Base-by-base conservation (phyloP, 1,140 invertebrate genomes). In the Oryzaephilus surinamensis region DNA sequence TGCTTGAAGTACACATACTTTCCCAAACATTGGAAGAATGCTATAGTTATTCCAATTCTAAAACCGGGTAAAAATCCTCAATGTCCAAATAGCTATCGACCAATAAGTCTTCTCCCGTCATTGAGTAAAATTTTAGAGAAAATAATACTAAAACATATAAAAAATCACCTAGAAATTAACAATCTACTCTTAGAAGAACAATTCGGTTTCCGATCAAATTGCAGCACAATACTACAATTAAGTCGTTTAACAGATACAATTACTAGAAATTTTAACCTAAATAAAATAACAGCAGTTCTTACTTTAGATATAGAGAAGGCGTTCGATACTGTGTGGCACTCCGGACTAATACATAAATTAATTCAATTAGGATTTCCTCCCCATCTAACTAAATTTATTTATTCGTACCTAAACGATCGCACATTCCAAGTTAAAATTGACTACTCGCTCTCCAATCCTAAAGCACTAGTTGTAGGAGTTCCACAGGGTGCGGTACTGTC, bases 321-420 rank as follows among this genome's bases (percentile, higher is more conserved):
- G 4, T 58, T 56, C 26, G 53, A 58, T 38, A 36, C 24, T 20
- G 51, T 54, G 13, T 54, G 48, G 48, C 52, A 54, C 20, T 18
- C 42, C 2, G 52, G 44, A 8, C 33, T 57, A 2, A 6, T 54
- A 4, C 37, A 51, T 8, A 56, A 56, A 45, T 30, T 52, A 6
- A 23, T 42, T 19, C 10, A 11, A 33, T 32, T 4, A 7, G 15
- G 29, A 33, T 37, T 34, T 24, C 34, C 28, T 14, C 19, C 14
- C 23, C 11, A 24, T 11, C 13, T 54, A 1, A 30, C 39, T 10
- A 8, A 34, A 8, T 23, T 50, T 2, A 46, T 43, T 6, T 3
- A 38, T 8, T 41, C 13, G 10, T 55, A 46, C 26, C 41, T 52
- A 4, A 5, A 20, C 1, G 38, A 52, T 12, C 15, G 53, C 38